Conservation (phyloP, 92 coral and sea anemone genomes). For the Montipora capitata region DNA sequence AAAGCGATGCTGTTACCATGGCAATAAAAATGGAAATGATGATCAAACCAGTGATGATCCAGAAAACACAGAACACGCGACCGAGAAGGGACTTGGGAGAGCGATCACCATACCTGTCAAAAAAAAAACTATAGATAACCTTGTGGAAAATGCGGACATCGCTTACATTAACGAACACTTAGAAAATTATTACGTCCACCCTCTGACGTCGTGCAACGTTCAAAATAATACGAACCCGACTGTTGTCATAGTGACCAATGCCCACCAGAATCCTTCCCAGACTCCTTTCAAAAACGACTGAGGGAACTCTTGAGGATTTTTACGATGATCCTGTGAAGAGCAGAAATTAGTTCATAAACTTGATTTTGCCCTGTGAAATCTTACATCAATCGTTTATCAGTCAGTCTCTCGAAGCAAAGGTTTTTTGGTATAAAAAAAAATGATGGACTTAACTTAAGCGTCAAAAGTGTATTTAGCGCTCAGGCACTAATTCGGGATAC, state of each 20-base stretch:
- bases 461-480: too few relatives aligned
- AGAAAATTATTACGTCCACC: neutral
- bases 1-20: slow-evolving; percentile 88
- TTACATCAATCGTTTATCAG: neutral
- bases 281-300: slow-evolving; percentile 74
- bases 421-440: too few relatives aligned
- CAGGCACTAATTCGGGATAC: too few relatives aligned
- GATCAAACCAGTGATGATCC: slow-evolving; percentile 89
- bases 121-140: neutral
- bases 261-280: slow-evolving; percentile 91
- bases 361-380: too few relatives aligned
- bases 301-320: slow-evolving; percentile 74
- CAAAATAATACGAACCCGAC: slow-evolving; percentile 69
- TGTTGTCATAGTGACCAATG: slow-evolving; percentile 84
- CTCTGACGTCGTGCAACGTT: neutral
- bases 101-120: slow-evolving; percentile 78
- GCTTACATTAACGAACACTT: neutral
- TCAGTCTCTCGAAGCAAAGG: neutral
- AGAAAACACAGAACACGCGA: slow-evolving; percentile 84
- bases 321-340: slow-evolving; percentile 63
- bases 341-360: neutral
- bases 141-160: neutral
- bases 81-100: slow-evolving; percentile 79
- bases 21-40: slow-evolving; percentile 91
- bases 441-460: too few relatives aligned